phyloP scores from a whole-genome alignment of 2,797 vertebrate species.

The Hirundo rustica region DNA sequence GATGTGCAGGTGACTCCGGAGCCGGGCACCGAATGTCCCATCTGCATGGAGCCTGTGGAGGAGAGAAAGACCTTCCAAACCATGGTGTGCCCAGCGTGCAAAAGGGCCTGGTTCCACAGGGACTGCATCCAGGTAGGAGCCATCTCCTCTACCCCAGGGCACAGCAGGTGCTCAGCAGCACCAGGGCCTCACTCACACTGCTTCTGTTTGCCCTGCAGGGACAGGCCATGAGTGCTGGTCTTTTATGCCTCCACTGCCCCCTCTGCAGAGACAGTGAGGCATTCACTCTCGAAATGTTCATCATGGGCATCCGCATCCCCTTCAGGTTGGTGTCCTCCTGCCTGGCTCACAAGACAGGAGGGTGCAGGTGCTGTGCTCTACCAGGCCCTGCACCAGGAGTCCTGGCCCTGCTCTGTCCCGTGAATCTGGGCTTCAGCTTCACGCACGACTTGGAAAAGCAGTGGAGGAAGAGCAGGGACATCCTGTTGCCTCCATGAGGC shows the following conservation, averaged over 20 bases:
- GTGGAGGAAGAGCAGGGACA: not conserved
- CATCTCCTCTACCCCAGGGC: no score
- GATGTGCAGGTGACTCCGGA: not conserved
- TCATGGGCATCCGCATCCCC: not conserved
- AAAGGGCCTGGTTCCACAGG: not conserved
- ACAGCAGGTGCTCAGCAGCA: not conserved
- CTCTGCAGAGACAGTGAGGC: not conserved
- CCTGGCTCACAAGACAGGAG: not conserved
- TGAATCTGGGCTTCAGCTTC: not conserved
- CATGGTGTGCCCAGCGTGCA: not conserved
- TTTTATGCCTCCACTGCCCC: fast-evolving
- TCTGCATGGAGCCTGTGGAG: not conserved
- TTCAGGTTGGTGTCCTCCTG: not conserved
- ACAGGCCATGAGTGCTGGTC: not conserved
- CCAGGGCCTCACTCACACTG: not conserved
- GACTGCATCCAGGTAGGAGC: not conserved
- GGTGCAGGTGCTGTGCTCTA: not conserved
- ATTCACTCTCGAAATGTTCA: not conserved
- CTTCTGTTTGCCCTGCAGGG: not conserved
- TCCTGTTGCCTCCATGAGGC: not conserved
- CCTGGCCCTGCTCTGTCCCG: not conserved
- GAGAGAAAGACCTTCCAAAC: not conserved
- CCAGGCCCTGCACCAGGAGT: no score
- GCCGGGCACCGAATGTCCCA: fast-evolving
- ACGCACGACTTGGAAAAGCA: not conserved